Evolutionary conservation across 2,888 invertebrate genomes (phyloP).

Genomic region (Fissipunctia ypsillon): DNA sequence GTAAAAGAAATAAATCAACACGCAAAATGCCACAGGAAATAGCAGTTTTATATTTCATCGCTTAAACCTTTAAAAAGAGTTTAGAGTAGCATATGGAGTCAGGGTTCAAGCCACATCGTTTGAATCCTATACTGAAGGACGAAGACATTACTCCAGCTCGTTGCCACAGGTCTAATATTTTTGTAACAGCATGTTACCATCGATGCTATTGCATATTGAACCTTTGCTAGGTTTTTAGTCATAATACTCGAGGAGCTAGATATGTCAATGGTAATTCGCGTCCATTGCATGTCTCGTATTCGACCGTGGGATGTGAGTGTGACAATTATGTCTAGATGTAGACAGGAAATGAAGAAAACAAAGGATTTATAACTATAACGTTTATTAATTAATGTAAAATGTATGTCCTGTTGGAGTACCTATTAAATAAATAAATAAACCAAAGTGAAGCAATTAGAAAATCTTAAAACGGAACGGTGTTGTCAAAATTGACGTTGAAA

Average conservation of each 20-base stretch:
- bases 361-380: too few relatives aligned
- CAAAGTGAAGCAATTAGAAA: too few relatives aligned
- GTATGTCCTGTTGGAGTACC: too few relatives aligned
- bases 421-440: too few relatives aligned
- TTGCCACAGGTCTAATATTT: not conserved
- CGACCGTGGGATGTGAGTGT: too few relatives aligned
- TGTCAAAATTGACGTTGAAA: conserved; percentile 33
- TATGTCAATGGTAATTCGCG: not conserved
- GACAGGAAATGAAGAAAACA: too few relatives aligned
- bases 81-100: not conserved
- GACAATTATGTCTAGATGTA: not conserved
- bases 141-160: not conserved
- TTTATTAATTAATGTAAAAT: too few relatives aligned
- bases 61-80: not conserved
- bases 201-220: not conserved
- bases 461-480: conserved; percentile 31
- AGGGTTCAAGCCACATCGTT: not conserved
- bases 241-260: not conserved
- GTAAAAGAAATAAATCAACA: not conserved
- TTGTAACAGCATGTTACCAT: not conserved
- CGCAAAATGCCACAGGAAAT: not conserved
- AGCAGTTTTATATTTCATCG: not conserved
- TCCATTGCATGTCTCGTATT: not conserved
- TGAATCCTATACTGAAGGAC: too few relatives aligned
- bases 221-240: not conserved